phyloP scores from a whole-genome alignment of 2,113 vertebrate species.

The Aegotheles bennettii region DNA sequence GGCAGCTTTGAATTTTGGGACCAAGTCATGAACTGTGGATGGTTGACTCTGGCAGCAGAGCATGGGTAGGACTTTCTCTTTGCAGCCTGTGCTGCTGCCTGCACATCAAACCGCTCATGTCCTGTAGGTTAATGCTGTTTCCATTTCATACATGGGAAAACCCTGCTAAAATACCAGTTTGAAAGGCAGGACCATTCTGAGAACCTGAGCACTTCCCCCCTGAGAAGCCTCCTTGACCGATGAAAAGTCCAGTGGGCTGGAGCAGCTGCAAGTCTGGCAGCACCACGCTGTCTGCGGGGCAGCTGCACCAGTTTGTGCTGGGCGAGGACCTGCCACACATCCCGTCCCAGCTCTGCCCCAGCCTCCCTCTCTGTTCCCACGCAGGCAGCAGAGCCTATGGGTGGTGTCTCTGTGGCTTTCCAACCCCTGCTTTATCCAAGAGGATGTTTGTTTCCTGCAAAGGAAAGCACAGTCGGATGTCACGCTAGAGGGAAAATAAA shows the following conservation, averaged over 20 bases:
- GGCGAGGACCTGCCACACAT: not conserved
- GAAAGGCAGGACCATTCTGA: not conserved
- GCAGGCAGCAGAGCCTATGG: not conserved
- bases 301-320: not conserved
- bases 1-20: not conserved
- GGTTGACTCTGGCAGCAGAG: not conserved
- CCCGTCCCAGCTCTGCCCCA: not conserved
- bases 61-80: not conserved
- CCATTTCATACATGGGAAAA: not conserved
- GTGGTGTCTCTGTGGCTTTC: not conserved
- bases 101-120: not conserved
- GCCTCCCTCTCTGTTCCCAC: not conserved
- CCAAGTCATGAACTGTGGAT: not conserved
- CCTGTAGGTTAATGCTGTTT: not conserved
- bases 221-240: not conserved
- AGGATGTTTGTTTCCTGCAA: slow-evolving; percentile 19
- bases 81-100: not conserved
- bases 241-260: not conserved
- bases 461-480: not conserved
- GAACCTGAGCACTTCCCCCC: not conserved
- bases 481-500: not conserved
- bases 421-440: not conserved
- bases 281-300: accelerated
- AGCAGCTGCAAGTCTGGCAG: not conserved
- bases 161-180: not conserved